Conservation (phyloP, 2,113 vertebrate genomes). For the Cynocephalus volans region DNA sequence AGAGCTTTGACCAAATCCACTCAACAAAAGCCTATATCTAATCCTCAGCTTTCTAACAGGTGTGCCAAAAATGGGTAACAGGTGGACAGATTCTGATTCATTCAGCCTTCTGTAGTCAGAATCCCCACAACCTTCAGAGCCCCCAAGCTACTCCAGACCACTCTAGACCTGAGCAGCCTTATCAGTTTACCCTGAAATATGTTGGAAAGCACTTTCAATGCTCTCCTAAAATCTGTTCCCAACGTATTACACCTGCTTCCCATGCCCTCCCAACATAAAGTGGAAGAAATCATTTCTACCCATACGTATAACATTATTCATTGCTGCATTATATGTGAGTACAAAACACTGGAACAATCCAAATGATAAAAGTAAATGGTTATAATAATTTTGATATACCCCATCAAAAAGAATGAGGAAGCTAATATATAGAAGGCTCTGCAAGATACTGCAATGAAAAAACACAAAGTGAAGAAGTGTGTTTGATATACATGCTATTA, state of each 20-base stretch:
- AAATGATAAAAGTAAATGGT: neutral
- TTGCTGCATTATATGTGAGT: neutral
- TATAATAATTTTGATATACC: neutral
- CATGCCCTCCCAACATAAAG: neutral
- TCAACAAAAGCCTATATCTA: neutral
- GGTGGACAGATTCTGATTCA: neutral
- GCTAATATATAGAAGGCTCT: neutral
- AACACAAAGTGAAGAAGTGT: neutral
- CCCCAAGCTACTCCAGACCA: neutral
- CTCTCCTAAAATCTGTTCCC: neutral
- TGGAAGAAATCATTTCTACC: neutral
- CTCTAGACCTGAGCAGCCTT: neutral
- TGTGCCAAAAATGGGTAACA: neutral
- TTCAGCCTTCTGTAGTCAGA: neutral
- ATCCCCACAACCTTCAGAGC: neutral
- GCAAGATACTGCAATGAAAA: neutral
- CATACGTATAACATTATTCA: neutral
- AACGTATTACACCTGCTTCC: neutral
- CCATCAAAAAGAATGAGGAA: neutral
- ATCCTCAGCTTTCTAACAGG: neutral
- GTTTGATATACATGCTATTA: neutral
- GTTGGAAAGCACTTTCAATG: neutral
- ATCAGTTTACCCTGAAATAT: neutral
- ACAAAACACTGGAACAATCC: conserved; percentile 16
- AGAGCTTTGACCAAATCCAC: conserved; percentile 12